phyloP scores from a whole-genome alignment of 2,113 vertebrate genomes.

The Chloropsis cyanopogon region DNA sequence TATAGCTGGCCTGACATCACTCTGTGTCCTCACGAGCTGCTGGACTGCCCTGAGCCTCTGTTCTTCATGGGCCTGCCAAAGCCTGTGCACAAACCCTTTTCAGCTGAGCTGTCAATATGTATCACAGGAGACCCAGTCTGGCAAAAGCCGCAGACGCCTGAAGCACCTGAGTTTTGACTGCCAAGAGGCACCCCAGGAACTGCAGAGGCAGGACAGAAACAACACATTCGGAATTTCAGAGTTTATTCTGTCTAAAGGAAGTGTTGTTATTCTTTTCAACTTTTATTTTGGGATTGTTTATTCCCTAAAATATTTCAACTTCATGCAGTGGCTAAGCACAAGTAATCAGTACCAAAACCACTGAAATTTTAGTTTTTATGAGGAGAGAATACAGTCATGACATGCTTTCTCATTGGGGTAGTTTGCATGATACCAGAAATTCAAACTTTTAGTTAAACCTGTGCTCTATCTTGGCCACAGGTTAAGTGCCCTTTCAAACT shows the following conservation, averaged over 20 bases:
- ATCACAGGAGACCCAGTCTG: not conserved
- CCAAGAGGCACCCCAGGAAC: not conserved
- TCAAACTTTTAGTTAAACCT: not conserved
- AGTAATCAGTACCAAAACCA: not conserved
- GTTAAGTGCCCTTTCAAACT: not conserved
- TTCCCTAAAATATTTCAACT: not conserved
- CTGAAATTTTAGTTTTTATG: not conserved
- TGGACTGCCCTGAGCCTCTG: not conserved
- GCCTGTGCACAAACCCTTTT: not conserved
- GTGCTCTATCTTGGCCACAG: not conserved
- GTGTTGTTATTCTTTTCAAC: not conserved
- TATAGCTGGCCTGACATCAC: not conserved
- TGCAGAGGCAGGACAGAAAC: not conserved
- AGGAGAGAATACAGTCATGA: not conserved
- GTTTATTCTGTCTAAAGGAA: not conserved
- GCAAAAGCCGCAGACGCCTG: not conserved
- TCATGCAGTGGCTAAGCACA: not conserved
- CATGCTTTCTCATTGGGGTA: not conserved
- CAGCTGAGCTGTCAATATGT: not conserved
- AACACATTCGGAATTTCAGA: not conserved
- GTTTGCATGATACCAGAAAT: not conserved
- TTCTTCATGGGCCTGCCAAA: not conserved
- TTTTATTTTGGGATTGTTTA: not conserved
- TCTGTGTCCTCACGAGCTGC: not conserved
- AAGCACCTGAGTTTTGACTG: not conserved